Evolutionary conservation across 2,113 vertebrate species (phyloP).

Genomic region (Platichthys stellatus): DNA sequence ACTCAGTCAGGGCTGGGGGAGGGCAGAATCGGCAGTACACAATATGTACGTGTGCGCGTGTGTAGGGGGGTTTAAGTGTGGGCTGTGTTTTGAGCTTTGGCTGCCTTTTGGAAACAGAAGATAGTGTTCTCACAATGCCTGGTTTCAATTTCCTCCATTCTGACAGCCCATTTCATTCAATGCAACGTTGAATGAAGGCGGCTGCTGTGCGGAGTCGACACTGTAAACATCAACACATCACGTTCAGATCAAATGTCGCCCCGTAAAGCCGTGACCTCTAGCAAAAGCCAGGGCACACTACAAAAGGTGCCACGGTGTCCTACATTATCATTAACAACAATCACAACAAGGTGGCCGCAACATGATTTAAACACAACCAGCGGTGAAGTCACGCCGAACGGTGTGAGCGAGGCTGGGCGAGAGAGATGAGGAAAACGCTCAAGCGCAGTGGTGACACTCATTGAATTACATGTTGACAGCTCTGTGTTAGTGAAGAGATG

Average conservation of each 20-base stretch:
- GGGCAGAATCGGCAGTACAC: neutral
- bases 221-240: conserved; percentile 54
- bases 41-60: neutral
- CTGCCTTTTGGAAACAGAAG: conserved; percentile 45
- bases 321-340: conserved; percentile 31
- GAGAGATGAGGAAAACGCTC: conserved; percentile 48
- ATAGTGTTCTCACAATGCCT: conserved; percentile 43
- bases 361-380: conserved; percentile 40
- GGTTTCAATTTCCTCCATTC: conserved; percentile 71
- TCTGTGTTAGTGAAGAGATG: conserved; percentile 65
- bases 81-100: conserved; percentile 28
- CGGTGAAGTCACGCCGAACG: conserved; percentile 24
- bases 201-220: conserved; percentile 15
- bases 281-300: neutral
- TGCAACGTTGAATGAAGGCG: conserved; percentile 46
- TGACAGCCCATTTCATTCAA: conserved; percentile 63
- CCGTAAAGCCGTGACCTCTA: neutral
- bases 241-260: conserved; percentile 40
- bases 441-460: conserved; percentile 58
- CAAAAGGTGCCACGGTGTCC: neutral
- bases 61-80: neutral
- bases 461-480: conserved; percentile 76
- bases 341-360: conserved; percentile 21
- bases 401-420: conserved; percentile 1
- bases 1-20: neutral